Evolutionary conservation across 2,113 vertebrate species (phyloP).

Genomic region (Aegithalos caudatus): DNA sequence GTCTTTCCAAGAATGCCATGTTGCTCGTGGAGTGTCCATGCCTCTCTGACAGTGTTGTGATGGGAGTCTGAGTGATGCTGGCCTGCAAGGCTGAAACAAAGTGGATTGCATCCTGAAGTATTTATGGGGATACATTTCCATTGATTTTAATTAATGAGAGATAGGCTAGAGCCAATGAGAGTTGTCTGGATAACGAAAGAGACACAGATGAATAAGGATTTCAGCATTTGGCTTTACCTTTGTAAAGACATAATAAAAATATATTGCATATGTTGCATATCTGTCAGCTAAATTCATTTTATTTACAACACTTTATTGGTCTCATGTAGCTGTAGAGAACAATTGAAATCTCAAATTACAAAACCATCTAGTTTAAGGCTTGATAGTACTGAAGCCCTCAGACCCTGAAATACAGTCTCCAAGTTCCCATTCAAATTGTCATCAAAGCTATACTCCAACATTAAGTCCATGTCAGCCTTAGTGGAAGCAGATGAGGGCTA

Average conservation of each 20-base stretch:
- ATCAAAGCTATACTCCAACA: conserved; percentile 50
- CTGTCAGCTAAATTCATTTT: conserved; percentile 50
- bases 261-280: conserved; percentile 23
- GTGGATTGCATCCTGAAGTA: not conserved
- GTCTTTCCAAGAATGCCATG: not conserved
- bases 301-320: conserved; percentile 22
- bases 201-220: conserved; percentile 19
- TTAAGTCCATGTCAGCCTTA: conserved; percentile 49
- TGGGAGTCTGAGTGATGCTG: not conserved
- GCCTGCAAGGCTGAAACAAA: not conserved
- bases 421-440: conserved; percentile 60
- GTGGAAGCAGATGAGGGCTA: conserved; percentile 57
- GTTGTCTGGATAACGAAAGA: not conserved
- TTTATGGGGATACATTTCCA: not conserved
- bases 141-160: not conserved
- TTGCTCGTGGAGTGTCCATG: not conserved
- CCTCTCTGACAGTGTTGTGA: not conserved
- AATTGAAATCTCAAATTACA: conserved; percentile 56
- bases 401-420: conserved; percentile 35
- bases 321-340: conserved; percentile 37
- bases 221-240: conserved; percentile 28
- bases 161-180: not conserved
- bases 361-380: conserved; percentile 38
- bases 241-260: conserved; percentile 48
- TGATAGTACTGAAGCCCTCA: conserved; percentile 11